Evolutionary conservation across 2,113 vertebrate genomes (phyloP).

Genomic region (Nibea coibor): DNA sequence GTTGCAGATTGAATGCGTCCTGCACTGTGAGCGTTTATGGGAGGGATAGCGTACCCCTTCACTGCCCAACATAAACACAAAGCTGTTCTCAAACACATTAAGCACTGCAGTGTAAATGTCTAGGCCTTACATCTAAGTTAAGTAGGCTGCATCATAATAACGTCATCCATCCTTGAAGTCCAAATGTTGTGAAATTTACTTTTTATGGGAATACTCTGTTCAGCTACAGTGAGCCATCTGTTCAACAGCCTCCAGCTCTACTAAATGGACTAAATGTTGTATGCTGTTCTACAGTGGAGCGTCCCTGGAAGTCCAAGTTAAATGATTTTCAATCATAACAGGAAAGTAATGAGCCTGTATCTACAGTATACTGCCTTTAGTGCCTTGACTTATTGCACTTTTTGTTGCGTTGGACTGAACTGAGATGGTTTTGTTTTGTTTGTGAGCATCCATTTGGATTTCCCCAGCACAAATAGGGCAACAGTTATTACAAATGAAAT

Average conservation of each 20-base stretch:
- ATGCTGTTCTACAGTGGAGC: constrained; percentile 13
- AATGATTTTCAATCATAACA: constrained; percentile 30
- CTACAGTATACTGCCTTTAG: constrained; percentile 1
- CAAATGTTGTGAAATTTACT: constrained; percentile 38
- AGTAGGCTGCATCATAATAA: constrained; percentile 34
- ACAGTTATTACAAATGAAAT: background rate
- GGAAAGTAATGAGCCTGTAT: constrained; percentile 25
- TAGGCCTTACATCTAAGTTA: constrained; percentile 15
- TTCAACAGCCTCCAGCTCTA: constrained; percentile 16
- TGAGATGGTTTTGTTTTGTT: constrained; percentile 5
- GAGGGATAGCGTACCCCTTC: background rate
- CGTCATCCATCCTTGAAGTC: constrained; percentile 24
- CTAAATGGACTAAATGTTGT: constrained; percentile 29
- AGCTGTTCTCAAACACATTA: background rate
- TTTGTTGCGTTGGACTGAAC: background rate
- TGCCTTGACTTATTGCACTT: constrained; percentile 1
- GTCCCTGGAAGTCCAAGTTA: constrained; percentile 25
- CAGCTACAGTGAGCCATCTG: constrained; percentile 33
- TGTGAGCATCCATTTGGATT: background rate
- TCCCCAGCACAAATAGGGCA: background rate
- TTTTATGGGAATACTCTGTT: constrained; percentile 28
- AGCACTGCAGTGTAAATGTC: constrained; percentile 1
- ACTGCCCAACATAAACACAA: background rate
- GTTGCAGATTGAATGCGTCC: background rate
- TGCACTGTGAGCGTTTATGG: background rate